Evolutionary conservation across 2,797 vertebrate species (phyloP).

Genomic region (Atherinosoma microstoma): DNA sequence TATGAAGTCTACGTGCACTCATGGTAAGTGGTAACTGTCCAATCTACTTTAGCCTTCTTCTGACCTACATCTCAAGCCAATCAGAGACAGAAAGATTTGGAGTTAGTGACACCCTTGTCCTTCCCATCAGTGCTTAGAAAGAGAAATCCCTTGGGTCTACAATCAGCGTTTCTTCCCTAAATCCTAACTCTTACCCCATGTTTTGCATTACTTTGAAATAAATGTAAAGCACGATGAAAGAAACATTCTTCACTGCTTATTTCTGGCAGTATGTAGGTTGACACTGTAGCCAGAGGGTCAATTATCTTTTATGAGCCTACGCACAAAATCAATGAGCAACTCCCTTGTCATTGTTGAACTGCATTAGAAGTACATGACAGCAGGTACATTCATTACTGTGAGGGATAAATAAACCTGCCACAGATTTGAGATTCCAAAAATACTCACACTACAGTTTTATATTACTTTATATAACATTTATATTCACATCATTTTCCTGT

Average conservation of each 20-base stretch:
- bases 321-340: constrained; percentile 21
- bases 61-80: constrained; percentile 71
- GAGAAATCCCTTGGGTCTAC: constrained; percentile 61
- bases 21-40: constrained; percentile 26
- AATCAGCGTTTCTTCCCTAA: constrained; percentile 56
- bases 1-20: constrained; percentile 14
- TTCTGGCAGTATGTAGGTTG: neutral
- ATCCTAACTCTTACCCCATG: constrained; percentile 52
- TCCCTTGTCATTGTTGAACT: constrained; percentile 3
- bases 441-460: neutral
- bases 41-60: constrained; percentile 56
- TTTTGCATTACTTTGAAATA: constrained; percentile 21
- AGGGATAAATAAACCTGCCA: neutral
- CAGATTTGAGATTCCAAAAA: constrained; percentile 7
- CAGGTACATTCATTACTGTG: neutral
- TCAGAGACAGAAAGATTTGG: constrained; percentile 55
- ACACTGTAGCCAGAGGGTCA: neutral
- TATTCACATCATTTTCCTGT: neutral
- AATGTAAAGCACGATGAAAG: constrained; percentile 19
- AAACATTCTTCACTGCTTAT: constrained; percentile 21
- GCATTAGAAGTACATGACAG: neutral
- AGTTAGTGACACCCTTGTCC: constrained; percentile 48
- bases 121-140: constrained; percentile 53
- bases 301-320: constrained; percentile 15
- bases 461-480: neutral